Evolutionary conservation across 2,797 vertebrate genomes (phyloP).

Genomic region (Gallinago nigripennis): DNA sequence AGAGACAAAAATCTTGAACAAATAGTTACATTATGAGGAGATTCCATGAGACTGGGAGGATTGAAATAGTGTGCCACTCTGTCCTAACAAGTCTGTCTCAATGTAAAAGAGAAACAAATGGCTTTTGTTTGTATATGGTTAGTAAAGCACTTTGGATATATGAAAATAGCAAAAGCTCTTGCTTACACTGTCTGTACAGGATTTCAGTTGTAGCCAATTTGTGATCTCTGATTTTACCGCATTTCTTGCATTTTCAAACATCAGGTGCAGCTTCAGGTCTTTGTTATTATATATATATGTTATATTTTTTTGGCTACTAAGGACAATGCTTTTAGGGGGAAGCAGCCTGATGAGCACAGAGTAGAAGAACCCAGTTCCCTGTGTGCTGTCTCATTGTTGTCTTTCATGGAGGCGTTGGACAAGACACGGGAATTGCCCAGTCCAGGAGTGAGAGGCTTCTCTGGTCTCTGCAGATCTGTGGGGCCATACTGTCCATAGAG

Average conservation of each 20-base stretch:
- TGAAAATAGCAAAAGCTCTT: conserved; percentile 11
- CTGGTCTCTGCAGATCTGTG: not conserved
- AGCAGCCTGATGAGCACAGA: not conserved
- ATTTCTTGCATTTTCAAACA: not conserved
- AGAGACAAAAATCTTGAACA: conserved; percentile 22
- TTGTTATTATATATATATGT: not conserved
- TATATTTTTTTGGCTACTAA: not conserved
- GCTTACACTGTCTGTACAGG: not conserved
- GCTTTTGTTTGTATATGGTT: conserved; percentile 35
- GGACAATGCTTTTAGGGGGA: not conserved
- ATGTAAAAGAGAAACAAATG: conserved; percentile 36
- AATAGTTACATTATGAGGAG: conserved; percentile 19
- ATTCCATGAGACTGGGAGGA: conserved; percentile 14
- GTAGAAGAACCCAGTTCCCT: not conserved
- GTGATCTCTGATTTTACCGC: not conserved
- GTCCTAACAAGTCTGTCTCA: not conserved
- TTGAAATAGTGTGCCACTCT: conserved; percentile 41
- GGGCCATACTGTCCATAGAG: not conserved
- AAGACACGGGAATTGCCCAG: not conserved
- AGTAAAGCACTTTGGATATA: conserved; percentile 21
- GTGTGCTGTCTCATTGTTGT: not conserved
- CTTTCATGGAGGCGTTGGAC: not conserved
- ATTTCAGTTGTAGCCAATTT: not conserved
- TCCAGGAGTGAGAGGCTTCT: not conserved
- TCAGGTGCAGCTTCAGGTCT: not conserved